A percentile compares a stretch with the other conserved stretches of the same genome.
These are phyloP conservation scores for Clepsis dumicolana DNA, from an alignment of 2,888 invertebrate genomes.

Conservation along the genomic window DNA sequence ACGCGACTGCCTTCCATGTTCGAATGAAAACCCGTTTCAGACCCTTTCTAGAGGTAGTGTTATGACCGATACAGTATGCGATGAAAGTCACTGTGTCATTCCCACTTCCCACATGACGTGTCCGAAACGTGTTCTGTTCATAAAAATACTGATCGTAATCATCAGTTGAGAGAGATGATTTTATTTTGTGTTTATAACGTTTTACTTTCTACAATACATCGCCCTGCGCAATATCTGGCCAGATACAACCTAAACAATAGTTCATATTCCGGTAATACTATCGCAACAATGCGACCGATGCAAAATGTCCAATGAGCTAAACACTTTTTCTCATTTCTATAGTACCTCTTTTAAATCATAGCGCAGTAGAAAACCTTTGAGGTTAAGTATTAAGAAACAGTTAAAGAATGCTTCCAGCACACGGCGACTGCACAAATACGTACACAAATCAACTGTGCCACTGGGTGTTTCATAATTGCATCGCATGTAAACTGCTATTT, in stretches of 20 bases:
- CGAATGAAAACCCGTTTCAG: slow-evolving; percentile 26
- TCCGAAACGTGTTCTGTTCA: neutral
- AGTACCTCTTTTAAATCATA: neutral
- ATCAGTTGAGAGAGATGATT: neutral
- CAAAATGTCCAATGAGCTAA: too few relatives aligned
- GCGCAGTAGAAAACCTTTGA: slow-evolving; percentile 28
- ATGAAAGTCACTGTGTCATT: slow-evolving; percentile 23
- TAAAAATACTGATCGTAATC: neutral
- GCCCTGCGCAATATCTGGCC: neutral
- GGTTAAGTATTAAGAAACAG: slow-evolving; percentile 44
- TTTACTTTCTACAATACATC: neutral
- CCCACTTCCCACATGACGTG: slow-evolving; percentile 3
- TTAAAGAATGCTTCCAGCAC: slow-evolving; percentile 41
- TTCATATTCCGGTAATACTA: neutral
- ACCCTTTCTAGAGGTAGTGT: slow-evolving; percentile 33
- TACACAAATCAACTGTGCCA: slow-evolving; percentile 16
- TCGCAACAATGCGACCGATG: too few relatives aligned
- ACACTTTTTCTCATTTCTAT: neutral
- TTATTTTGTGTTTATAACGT: neutral
- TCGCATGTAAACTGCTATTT: slow-evolving; percentile 1
- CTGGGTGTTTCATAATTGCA: slow-evolving; percentile 28
- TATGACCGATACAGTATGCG: slow-evolving; percentile 19
- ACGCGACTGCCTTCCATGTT: slow-evolving; percentile 18
- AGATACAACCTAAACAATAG: neutral
- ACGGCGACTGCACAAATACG: slow-evolving; percentile 21